phyloP scores from a whole-genome alignment of 2,113 vertebrate genomes.

The Xyrauchen texanus region DNA sequence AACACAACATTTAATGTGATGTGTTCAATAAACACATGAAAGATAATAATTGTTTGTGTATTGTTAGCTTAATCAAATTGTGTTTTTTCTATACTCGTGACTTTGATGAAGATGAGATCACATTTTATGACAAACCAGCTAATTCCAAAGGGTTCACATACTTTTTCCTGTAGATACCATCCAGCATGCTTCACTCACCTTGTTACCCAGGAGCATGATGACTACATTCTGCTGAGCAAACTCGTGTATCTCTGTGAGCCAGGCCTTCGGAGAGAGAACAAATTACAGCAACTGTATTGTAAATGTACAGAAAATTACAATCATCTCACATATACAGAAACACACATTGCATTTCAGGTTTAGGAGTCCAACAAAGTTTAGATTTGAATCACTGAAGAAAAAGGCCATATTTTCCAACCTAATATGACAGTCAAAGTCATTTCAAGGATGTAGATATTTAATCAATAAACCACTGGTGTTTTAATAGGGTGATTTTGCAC shows the following conservation, averaged over 20 bases:
- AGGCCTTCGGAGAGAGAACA: constrained; percentile 77
- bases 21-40: too few species aligned
- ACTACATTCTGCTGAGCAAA: constrained; percentile 92
- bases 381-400: background rate
- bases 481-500: background rate
- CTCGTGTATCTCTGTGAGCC: constrained; percentile 94
- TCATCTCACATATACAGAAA: background rate
- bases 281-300: background rate
- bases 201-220: constrained; percentile 94
- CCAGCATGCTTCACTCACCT: constrained; percentile 75
- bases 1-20: too few species aligned
- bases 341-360: background rate
- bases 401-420: background rate
- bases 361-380: background rate
- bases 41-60: too few species aligned
- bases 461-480: background rate
- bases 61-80: too few species aligned
- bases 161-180: background rate
- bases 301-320: background rate
- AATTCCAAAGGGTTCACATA: too few species aligned
- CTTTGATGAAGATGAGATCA: too few species aligned
- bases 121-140: too few species aligned
- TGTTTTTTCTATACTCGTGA: too few species aligned
- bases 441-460: background rate
- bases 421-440: background rate